Conservation (phyloP, 2,113 vertebrate genomes). For the Crotalus tigris region DNA sequence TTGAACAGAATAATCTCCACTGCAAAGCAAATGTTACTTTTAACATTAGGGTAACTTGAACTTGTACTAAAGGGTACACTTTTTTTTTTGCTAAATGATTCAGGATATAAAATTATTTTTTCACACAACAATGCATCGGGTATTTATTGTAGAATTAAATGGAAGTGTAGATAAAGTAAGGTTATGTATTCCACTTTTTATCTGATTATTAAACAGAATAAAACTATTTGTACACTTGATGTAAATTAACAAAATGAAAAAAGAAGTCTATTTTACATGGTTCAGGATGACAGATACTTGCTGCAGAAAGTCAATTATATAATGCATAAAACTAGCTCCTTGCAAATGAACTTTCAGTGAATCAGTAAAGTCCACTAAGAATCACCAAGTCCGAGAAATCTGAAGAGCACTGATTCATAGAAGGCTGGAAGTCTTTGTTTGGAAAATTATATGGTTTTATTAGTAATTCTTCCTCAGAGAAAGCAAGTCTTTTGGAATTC, state of each 20-base stretch:
- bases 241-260: background rate
- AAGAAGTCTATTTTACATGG: background rate
- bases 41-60: background rate
- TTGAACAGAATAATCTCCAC: background rate
- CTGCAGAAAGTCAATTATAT: background rate
- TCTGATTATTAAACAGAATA: background rate
- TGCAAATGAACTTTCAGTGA: background rate
- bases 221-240: background rate
- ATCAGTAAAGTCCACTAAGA: background rate
- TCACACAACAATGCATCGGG: background rate
- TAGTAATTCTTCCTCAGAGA: constrained; percentile 20
- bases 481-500: background rate
- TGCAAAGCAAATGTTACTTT: background rate
- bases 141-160: background rate
- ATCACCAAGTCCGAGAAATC: background rate
- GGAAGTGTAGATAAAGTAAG: background rate
- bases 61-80: background rate
- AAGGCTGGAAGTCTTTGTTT: rapidly evolving
- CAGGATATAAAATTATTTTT: background rate
- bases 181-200: background rate
- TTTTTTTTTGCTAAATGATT: background rate
- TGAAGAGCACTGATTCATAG: background rate
- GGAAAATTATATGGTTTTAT: constrained; percentile 24
- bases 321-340: background rate
- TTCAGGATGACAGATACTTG: background rate